A percentile compares a stretch with the other conserved stretches of the same genome.
phyloP scores from a whole-genome alignment of 2,113 vertebrate species.

The Sardina pilchardus region DNA sequence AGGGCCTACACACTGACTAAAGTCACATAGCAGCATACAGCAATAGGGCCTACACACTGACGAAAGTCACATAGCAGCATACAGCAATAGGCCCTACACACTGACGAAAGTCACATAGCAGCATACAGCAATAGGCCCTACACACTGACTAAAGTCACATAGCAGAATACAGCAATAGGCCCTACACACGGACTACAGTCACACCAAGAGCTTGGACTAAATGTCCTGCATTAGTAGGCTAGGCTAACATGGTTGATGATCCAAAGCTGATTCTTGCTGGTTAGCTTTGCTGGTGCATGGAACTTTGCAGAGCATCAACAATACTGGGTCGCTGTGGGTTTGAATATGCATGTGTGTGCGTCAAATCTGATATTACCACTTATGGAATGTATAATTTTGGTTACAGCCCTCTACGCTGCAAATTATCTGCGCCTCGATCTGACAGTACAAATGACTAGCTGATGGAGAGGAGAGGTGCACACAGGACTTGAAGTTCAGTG shows the following conservation, averaged over 20 bases:
- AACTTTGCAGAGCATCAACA: not conserved
- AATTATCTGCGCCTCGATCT: not conserved
- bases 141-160: too few species aligned
- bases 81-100: not conserved
- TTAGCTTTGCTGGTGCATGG: not conserved
- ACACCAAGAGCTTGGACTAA: not conserved
- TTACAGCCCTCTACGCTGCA: not conserved
- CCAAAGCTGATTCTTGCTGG: not conserved
- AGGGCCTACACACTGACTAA: not conserved
- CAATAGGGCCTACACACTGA: not conserved
- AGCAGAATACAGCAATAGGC: too few species aligned
- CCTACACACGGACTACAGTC: too few species aligned
- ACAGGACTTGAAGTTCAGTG: not conserved
- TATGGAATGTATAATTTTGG: constrained; percentile 1
- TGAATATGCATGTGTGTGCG: not conserved
- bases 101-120: not conserved
- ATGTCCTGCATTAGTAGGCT: not conserved
- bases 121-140: not conserved
- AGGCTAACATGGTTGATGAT: too few species aligned
- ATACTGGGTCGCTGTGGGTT: not conserved
- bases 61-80: too few species aligned
- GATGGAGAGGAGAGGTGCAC: not conserved
- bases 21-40: too few species aligned
- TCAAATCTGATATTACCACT: not conserved
- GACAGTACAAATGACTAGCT: not conserved